Conservation (phyloP, 2,113 vertebrate species). For the Mustela lutreola region DNA sequence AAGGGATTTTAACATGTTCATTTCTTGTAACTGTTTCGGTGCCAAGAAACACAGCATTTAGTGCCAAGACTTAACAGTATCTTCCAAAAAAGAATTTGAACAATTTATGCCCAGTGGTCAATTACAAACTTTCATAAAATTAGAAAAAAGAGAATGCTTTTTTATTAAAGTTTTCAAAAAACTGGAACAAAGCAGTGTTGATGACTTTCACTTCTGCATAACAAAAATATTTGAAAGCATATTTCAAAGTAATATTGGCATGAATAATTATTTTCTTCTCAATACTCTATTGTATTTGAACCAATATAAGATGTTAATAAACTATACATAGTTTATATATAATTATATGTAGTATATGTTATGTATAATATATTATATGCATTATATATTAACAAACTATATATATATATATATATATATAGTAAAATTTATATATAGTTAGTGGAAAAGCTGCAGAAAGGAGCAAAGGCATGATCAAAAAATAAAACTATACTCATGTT, state of each 20-base stretch:
- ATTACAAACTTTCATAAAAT: conserved; percentile 3
- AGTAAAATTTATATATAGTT: neutral
- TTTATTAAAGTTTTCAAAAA: neutral
- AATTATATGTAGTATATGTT: neutral
- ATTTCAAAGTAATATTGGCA: neutral
- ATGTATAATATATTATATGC: neutral
- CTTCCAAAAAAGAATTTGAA: conserved; percentile 8
- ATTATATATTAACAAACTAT: neutral
- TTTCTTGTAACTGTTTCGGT: conserved; percentile 19
- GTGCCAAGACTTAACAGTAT: conserved; percentile 30
- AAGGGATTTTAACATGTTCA: conserved; percentile 23
- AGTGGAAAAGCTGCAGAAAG: neutral
- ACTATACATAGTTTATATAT: neutral
- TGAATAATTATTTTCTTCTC: neutral
- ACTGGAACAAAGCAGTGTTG: neutral
- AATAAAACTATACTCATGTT: neutral
- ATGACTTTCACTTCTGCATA: neutral
- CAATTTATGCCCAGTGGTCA: neutral
- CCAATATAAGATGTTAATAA: neutral
- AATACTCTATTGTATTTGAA: neutral
- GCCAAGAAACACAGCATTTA: conserved; percentile 7
- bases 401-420: neutral
- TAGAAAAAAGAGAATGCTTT: neutral
- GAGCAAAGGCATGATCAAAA: neutral
- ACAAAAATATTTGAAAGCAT: neutral